Evolutionary conservation across 2,113 vertebrate genomes (phyloP).

Genomic region (Poicephalus meyeri): DNA sequence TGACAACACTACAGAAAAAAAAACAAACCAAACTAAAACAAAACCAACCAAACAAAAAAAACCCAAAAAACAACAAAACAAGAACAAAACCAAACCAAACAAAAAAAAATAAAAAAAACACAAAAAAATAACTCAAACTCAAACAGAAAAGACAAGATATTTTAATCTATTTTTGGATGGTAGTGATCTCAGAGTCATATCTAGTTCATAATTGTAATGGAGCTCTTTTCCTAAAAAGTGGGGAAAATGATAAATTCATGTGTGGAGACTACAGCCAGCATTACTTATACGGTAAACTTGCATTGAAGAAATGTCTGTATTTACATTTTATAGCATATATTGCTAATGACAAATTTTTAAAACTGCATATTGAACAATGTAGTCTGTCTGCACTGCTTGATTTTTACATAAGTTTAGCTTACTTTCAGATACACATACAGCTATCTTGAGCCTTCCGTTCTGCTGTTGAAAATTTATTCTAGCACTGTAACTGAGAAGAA

Average conservation of each 20-base stretch:
- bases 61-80: not conserved
- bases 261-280: not conserved
- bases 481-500: conserved; percentile 11
- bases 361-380: not conserved
- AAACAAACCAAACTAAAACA: not conserved
- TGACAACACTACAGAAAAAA: not conserved
- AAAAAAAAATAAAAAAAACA: not conserved
- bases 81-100: not conserved
- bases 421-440: not conserved
- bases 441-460: not conserved
- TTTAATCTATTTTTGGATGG: not conserved
- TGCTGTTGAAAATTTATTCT: conserved; percentile 9
- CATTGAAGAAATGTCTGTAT: not conserved
- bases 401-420: not conserved
- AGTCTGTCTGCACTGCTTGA: not conserved
- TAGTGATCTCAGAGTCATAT: not conserved
- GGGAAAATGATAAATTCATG: not conserved
- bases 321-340: not conserved
- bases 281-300: not conserved
- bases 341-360: not conserved
- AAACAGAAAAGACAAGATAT: not conserved
- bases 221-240: not conserved
- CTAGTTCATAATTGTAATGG: not conserved
- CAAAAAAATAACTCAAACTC: not conserved
- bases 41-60: not conserved